These are phyloP conservation scores for Centrocercus urophasianus DNA, from an alignment of 2,113 vertebrate species.

Conservation along the genomic window DNA sequence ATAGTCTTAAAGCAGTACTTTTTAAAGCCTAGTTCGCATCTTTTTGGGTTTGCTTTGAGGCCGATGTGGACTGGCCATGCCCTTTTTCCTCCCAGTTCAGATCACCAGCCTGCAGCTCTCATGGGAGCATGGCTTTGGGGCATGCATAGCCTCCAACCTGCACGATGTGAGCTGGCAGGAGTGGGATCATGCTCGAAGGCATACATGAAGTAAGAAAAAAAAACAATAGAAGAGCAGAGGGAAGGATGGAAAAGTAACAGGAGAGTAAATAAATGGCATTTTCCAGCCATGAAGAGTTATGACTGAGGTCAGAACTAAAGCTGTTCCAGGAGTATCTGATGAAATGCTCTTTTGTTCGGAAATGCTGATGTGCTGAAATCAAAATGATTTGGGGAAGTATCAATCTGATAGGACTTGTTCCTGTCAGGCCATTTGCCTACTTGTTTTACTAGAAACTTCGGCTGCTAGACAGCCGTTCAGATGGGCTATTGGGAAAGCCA, in stretches of 20 bases:
- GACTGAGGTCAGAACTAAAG: not conserved
- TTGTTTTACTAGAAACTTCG: slow-evolving; percentile 29
- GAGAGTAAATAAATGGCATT: not conserved
- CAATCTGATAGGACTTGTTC: slow-evolving; percentile 38
- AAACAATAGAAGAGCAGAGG: not conserved
- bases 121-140: not conserved
- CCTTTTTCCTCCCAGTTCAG: not conserved
- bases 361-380: slow-evolving; percentile 29
- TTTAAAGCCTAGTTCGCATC: not conserved
- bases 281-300: not conserved
- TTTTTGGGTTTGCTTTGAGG: not conserved
- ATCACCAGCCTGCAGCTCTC: not conserved
- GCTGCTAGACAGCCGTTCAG: not conserved
- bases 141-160: not conserved
- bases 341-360: slow-evolving; percentile 23
- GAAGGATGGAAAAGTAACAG: fast-evolving
- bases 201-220: not conserved
- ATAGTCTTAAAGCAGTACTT: not conserved
- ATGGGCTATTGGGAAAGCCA: slow-evolving; percentile 21
- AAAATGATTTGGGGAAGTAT: not conserved
- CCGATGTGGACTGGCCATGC: fast-evolving
- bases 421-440: slow-evolving; percentile 35
- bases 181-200: not conserved
- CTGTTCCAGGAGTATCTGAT: slow-evolving; percentile 35
- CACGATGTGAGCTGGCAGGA: not conserved